Evolutionary conservation across 2,888 invertebrate genomes (phyloP), one percentile per base, ranked within the genome.

Genomic region (Clanis bilineata): DNA sequence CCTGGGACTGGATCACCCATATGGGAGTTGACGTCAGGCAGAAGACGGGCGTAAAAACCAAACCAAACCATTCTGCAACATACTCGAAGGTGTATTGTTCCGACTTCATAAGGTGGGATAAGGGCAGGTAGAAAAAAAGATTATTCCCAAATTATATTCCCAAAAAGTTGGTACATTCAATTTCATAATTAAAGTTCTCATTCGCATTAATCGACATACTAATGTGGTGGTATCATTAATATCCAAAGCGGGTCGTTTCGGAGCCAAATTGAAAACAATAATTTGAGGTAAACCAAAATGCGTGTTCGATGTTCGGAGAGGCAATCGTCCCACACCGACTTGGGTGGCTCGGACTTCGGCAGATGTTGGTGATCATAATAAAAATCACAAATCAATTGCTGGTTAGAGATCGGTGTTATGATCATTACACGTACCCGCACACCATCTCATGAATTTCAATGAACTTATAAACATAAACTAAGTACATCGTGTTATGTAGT

Each of bases 341-440:
- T 88, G 86, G 86, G 88, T 87, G 86, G 87, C 65, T 66, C 69
- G 5, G 39, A 72, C 86, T 73, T 87, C 69, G 74, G 73, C 82
- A 83, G 82, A 83, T 85, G 83, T 70, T 69, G 71, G 67, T 63
- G 65, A 76, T 79, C 81, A 79, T 75, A 70, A 77, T 77, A 78
- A 83, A 73, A 78, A 80, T 73, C 77, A 77, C 78, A 75, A 81
- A 80, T 82, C 83, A 83, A 86, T 86, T 83, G 84, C 69, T 80
- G 77, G 76, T 86, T 84, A 81, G 77, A 80, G 72, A 64, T 69
- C 68, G 70, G 78, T 78, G 76, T 76, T 72, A 67, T 63, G 70
- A 69, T 66, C 72, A 80, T 83, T 79, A 82, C 73, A 62, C 61
- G 63, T 64, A 66, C 62, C 60, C 56, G 80, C 73, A 76, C 71